Evolutionary conservation across 2,113 vertebrate genomes (phyloP), one percentile per base, ranked within the genome.

Genomic region (Scophthalmus maximus): DNA sequence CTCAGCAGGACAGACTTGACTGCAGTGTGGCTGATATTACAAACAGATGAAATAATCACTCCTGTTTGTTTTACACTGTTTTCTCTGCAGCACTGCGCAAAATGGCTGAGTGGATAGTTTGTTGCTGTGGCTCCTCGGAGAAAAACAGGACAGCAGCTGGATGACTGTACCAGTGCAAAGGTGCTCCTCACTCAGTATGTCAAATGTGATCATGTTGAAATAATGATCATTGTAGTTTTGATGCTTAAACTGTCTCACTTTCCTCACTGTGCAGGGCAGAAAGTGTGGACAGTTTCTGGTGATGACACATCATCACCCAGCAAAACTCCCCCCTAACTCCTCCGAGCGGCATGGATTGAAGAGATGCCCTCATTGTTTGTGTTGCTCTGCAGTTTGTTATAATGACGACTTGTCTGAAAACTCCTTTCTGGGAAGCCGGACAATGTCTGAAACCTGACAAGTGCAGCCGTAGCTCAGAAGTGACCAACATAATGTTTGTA

Each of bases 351-450:
- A 11, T 10, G 26, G 17, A 64, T 7, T 18, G 57, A 55, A 30
- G 42, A 59, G 3, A 55, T 27, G 40, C 2, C 8, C 36, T 60
- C 23, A n/a, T n/a, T n/a, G n/a, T n/a, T n/a, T n/a, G n/a, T n/a
- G n/a, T n/a, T n/a, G n/a, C n/a, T n/a, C n/a, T n/a, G n/a, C n/a
- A n/a, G n/a, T n/a, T n/a, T 81, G 79, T 87, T 65, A 5, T 62
- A 83, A 92, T 92, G 92, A 93, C 2, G 87, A 88, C 87, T 68
- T 79, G 47, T 87, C 89, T 76, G 40, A 84, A 91, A 91, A 87
- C 79, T 87, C 74, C 76, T 18, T 3, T n/a, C 11, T 15, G 25
- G 65, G 77, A 79, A 85, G 84, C 3, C 56, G 81, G 91, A 78
- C 52, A 38, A 60, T 60, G 84, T 90, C 81, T 92, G 92, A 93